phyloP scores from a whole-genome alignment of 2,113 vertebrate species.

The Microcebus lehilahytsara region DNA sequence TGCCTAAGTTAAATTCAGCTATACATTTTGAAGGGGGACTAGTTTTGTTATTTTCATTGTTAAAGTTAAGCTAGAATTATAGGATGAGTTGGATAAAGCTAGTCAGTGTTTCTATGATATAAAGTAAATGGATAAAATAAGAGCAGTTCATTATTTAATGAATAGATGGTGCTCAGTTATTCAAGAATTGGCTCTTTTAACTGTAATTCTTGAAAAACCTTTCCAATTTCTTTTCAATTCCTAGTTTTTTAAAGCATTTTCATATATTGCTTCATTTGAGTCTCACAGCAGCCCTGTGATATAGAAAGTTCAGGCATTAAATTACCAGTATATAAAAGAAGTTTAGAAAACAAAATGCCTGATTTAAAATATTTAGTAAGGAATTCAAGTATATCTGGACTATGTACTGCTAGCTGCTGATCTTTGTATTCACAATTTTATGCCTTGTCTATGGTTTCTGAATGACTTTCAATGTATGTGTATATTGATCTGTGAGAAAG shows the following conservation, averaged over 20 bases:
- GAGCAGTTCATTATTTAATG: not conserved
- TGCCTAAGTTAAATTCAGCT: not conserved
- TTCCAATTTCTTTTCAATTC: not conserved
- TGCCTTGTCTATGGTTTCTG: not conserved
- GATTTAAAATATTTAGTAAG: not conserved
- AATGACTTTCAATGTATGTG: not conserved
- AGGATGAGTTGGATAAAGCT: not conserved
- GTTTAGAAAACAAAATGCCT: not conserved
- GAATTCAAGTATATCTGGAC: not conserved
- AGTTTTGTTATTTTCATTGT: not conserved
- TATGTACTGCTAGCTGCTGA: not conserved
- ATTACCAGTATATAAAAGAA: not conserved
- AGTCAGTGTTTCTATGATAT: not conserved
- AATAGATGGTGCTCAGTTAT: not conserved
- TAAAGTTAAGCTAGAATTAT: not conserved
- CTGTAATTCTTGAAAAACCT: not conserved
- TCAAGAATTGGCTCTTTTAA: not conserved
- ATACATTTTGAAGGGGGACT: not conserved
- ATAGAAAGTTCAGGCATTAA: not conserved
- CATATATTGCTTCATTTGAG: not conserved
- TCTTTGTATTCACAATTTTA: not conserved
- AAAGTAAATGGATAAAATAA: not conserved
- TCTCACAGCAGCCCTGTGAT: not conserved
- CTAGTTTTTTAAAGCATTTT: not conserved
- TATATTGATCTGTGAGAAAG: not conserved